These are phyloP conservation scores for Epsilonema sp. DNA, from an alignment of 2,888 invertebrate species.

Conservation along the genomic window DNA sequence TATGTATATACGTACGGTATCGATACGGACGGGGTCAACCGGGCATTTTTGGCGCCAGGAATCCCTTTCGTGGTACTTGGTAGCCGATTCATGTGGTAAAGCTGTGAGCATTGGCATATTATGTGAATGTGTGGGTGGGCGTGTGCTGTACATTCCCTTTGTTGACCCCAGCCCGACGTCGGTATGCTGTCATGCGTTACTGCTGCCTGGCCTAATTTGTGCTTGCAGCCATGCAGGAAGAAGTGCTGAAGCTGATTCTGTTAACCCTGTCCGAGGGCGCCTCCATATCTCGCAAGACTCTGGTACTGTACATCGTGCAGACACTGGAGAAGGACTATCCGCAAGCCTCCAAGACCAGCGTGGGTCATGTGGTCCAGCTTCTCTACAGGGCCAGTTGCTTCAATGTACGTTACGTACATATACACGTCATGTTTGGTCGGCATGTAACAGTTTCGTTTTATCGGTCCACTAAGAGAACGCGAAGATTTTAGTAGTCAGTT, in stretches of 20 bases:
- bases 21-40: too few relatives aligned
- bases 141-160: too few relatives aligned
- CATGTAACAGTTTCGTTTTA: too few relatives aligned
- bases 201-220: slow-evolving; percentile 2
- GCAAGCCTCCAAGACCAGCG: slow-evolving; percentile 92
- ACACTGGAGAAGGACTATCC: slow-evolving; percentile 54
- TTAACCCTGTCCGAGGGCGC: slow-evolving; percentile 63
- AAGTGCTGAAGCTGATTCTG: slow-evolving; percentile 67
- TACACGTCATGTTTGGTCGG: too few relatives aligned
- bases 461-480: too few relatives aligned
- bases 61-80: too few relatives aligned
- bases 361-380: slow-evolving; percentile 94
- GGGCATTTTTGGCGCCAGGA: too few relatives aligned
- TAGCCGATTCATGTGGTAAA: too few relatives aligned
- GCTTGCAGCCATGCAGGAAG: slow-evolving; percentile 94
- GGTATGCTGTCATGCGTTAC: not conserved
- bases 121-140: too few relatives aligned
- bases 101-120: too few relatives aligned
- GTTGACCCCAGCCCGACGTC: too few relatives aligned
- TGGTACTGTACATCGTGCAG: slow-evolving; percentile 97
- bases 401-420: slow-evolving; percentile 54
- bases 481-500: too few relatives aligned
- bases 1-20: slow-evolving; percentile 17
- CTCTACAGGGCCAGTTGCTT: slow-evolving; percentile 94
- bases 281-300: slow-evolving; percentile 32